Evolutionary conservation across 1,140 invertebrate genomes (phyloP), one percentile per base, ranked within the genome.

Genomic region (Zaprionus ghesquierei): DNA sequence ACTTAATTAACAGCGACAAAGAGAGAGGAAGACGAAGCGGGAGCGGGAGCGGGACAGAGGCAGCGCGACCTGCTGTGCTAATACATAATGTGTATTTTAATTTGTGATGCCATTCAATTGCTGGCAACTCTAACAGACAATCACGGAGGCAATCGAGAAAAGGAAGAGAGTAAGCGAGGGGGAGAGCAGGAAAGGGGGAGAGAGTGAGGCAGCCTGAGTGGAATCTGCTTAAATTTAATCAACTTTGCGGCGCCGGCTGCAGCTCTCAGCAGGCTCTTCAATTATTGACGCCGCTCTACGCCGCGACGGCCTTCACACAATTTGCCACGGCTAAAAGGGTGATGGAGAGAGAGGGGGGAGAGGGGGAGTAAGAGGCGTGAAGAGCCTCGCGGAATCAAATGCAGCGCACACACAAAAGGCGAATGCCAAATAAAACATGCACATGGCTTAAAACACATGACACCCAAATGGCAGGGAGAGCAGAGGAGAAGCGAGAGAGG

Each of bases 371-470:
- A 8, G 27, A 15, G n/a, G n/a, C n/a, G 35, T 33, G 31, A 33
- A 33, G 31, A 5, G 35, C n/a, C 10, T 4, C 18, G 41, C 41
- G 69, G 56, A 49, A 64, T 53, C 72, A 75, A 84, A 72, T 76
- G 79, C 79, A 81, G 82, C 54, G 60, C 27, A 61, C 49, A 87
- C 64, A 79, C 76, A 81, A 76, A 75, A 65, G 72, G 60, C 68
- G 71, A 71, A 69, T 51, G 68, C 65, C 84, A 79, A 87, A 87
- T 82, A 87, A 87, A 87, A 87, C 84, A 87, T 87, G 79, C 64
- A 82, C 75, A 87, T 86, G 82, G 79, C 84, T 87, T 87, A 77
- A 87, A 87, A 79, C 69, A 87, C 84, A 86, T 89, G 84, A 87
- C 82, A 87, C 82, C 82, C 53, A 75, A 79, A 82, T 46, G 53